Base-by-base conservation (phyloP, 1,140 invertebrate genomes). In the Thaumetopoea pityocampa region DNA sequence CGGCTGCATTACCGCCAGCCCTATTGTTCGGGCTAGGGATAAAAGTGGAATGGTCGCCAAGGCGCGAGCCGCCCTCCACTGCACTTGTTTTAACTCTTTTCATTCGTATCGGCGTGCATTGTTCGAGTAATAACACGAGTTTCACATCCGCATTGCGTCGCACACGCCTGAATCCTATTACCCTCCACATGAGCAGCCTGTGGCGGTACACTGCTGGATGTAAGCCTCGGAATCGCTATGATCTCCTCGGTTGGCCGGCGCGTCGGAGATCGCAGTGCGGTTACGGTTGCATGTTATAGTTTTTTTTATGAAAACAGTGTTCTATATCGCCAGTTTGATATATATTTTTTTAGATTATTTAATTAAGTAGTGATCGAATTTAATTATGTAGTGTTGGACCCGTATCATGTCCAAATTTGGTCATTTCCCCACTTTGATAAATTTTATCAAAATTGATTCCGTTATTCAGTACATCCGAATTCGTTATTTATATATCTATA, bases 21-120 rank as follows among this genome's bases (percentile, higher is more conserved):
- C 71, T 67, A 83, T 83, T 81, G 77, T 83, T 83, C 63, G 35
- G 33, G 59, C 62, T 63, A 66, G 63, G 62, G 65, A 72, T 83
- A 74, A 80, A 78, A 67, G 57, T 64, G 43, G 54, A 60, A 67
- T 70, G 63, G 57, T 51, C 53, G 52, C 47, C 46, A 48, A 40
- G 45, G 50, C 48, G 37, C 29, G 43, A 52, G 42, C 51, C 56
- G 53, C 54, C 57, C 56, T 66, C 63, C 51, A 57, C 52, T 62
- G 68, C 69, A 73, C 63, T 69, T 67, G 70, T 80, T 70, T 66
- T 50, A 73, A 69, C 63, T 53, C 41, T 28, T 51, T 30, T 51
- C 45, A 29, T 51, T 52, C 34, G 18, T 37, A 49, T 15, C 14
- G 33, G 24, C n/a, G n/a, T n/a, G n/a, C n/a, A n/a, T n/a, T n/a